Conservation (phyloP, 2,888 invertebrate genomes). For the Epirrhoe tristata region DNA sequence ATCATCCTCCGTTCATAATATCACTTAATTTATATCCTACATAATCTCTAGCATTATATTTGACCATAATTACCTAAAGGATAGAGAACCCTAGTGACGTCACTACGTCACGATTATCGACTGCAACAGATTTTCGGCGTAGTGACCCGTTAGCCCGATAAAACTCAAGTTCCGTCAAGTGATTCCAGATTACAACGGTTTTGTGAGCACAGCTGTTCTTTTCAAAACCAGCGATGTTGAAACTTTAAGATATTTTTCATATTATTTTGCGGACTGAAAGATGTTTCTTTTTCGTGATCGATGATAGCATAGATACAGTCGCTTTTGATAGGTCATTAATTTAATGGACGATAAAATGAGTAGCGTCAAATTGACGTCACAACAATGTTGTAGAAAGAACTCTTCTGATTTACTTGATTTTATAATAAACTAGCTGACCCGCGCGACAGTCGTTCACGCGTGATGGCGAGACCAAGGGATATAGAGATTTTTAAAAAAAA, state of each 20-base stretch:
- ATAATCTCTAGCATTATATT: background rate
- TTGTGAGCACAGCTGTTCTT: constrained; percentile 42
- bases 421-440: too few species aligned
- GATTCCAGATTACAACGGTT: constrained; percentile 42
- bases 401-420: background rate
- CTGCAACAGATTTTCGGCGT: constrained; percentile 49
- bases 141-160: constrained; percentile 55
- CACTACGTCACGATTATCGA: constrained; percentile 44
- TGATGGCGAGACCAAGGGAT: too few species aligned
- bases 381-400: background rate
- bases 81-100: constrained; percentile 42
- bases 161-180: constrained; percentile 45
- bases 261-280: constrained; percentile 18
- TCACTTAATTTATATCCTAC: background rate
- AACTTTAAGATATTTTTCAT: constrained; percentile 34
- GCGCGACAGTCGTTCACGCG: too few species aligned
- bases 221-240: constrained; percentile 38
- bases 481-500: too few species aligned
- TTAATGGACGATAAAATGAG: background rate
- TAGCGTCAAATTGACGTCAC: background rate
- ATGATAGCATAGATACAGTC: constrained; percentile 1
- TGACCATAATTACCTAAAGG: background rate
- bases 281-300: constrained; percentile 10
- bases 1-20: too few species aligned
- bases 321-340: background rate